phyloP scores from a whole-genome alignment of 2,797 vertebrate genomes.

The Anas capensis region DNA sequence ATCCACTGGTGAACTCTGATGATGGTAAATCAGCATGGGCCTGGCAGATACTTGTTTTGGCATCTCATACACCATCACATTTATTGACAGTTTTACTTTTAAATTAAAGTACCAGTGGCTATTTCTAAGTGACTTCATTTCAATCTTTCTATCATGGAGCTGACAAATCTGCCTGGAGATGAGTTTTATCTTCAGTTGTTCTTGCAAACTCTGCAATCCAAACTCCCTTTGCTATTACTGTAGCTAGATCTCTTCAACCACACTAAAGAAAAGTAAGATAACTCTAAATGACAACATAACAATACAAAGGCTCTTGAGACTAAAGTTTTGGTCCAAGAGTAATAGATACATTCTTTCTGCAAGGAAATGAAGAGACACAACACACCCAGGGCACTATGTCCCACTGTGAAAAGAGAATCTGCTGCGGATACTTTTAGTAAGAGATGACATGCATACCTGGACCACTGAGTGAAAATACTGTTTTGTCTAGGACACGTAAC shows the following conservation, averaged over 20 bases:
- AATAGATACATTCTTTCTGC: accelerated
- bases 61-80: background rate
- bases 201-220: background rate
- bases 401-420: background rate
- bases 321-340: background rate
- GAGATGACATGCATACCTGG: background rate
- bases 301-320: background rate
- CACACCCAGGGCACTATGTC: background rate
- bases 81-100: background rate
- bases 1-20: background rate
- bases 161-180: background rate
- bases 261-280: background rate
- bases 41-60: background rate
- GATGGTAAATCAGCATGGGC: background rate
- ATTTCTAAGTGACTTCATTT: background rate
- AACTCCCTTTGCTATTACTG: background rate
- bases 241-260: background rate
- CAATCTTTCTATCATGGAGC: background rate
- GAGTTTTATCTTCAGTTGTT: background rate
- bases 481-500: background rate
- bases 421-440: background rate
- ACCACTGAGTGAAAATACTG: background rate
- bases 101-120: background rate
- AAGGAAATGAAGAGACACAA: background rate
- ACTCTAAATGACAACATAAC: background rate